phyloP scores from a whole-genome alignment of 2,113 vertebrate species.

The Nannospalax galili region DNA sequence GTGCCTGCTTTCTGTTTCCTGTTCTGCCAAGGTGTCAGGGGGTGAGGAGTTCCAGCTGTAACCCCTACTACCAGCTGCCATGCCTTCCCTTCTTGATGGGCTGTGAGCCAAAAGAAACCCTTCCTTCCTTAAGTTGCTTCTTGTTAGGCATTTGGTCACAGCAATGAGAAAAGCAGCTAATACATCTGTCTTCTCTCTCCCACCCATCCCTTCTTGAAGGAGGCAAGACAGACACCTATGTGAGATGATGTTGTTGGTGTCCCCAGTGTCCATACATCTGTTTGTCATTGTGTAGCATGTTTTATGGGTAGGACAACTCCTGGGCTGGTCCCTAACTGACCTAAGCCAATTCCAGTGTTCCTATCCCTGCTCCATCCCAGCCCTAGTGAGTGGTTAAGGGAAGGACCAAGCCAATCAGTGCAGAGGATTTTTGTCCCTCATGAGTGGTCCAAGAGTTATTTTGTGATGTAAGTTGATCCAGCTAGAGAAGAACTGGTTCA shows the following conservation, averaged over 20 bases:
- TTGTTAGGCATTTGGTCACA: neutral
- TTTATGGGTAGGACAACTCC: neutral
- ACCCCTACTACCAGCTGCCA: neutral
- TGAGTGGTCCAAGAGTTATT: neutral
- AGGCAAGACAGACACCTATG: neutral
- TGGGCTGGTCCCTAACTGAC: neutral
- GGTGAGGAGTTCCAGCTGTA: neutral
- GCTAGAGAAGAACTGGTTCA: neutral
- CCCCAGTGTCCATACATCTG: fast-evolving
- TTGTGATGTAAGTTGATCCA: neutral
- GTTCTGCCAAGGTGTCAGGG: neutral
- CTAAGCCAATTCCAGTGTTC: neutral
- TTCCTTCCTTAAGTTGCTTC: neutral
- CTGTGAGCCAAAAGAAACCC: neutral
- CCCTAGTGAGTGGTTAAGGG: neutral
- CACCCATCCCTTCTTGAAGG: neutral
- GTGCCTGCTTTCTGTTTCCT: neutral
- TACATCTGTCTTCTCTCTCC: neutral
- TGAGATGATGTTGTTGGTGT: neutral
- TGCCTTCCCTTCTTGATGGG: neutral
- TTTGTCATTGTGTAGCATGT: neutral
- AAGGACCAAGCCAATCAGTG: neutral
- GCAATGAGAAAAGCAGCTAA: neutral
- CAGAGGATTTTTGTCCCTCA: neutral
- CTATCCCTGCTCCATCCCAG: neutral